Conservation (phyloP, 2,113 vertebrate genomes). For the Motacilla tschutschensis region DNA sequence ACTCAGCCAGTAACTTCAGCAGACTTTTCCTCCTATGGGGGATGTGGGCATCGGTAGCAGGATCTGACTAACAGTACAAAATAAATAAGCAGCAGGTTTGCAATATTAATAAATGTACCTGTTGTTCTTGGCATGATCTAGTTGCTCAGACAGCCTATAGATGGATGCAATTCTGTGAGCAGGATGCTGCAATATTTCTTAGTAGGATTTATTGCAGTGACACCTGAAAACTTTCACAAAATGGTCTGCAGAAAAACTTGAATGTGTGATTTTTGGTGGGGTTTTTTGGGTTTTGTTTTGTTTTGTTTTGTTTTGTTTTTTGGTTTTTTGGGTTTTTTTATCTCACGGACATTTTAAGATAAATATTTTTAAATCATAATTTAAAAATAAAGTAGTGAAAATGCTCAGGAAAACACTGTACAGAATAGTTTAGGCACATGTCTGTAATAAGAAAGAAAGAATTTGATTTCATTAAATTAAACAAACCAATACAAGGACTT, state of each 20-base stretch:
- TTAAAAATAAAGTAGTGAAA: not conserved
- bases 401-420: not conserved
- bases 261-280: not conserved
- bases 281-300: too few species aligned
- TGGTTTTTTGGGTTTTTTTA: not conserved
- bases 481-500: not conserved
- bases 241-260: not conserved
- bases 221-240: not conserved
- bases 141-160: not conserved
- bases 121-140: not conserved
- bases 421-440: not conserved
- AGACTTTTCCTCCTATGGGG: not conserved
- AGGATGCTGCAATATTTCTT: not conserved
- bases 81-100: not conserved
- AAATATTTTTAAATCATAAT: not conserved
- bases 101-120: not conserved
- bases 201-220: not conserved
- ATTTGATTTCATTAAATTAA: not conserved
- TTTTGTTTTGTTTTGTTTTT: too few species aligned
- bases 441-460: not conserved
- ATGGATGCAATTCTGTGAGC: not conserved
- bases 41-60: fast-evolving
- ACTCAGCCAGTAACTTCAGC: not conserved
- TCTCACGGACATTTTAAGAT: not conserved
- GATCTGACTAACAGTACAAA: not conserved